A percentile compares a stretch with the other conserved stretches of the same genome.
Evolutionary conservation across 1,140 invertebrate species (phyloP).

Genomic region (Pantala flavescens): DNA sequence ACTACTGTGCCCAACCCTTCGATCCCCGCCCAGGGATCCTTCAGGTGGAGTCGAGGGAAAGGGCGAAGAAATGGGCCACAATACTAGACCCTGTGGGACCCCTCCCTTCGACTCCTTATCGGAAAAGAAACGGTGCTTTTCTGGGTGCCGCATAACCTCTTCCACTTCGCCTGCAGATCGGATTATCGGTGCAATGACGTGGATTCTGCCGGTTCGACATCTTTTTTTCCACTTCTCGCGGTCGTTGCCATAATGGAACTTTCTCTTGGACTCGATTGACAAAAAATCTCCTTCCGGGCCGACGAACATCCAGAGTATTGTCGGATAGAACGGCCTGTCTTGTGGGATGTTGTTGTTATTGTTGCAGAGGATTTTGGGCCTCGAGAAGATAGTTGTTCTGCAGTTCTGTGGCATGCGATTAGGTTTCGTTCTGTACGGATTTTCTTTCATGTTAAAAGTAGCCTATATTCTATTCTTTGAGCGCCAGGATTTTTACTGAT

Average conservation of each 20-base stretch:
- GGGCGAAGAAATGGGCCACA: constrained; percentile 2
- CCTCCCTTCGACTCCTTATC: not conserved
- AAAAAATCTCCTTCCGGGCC: not conserved
- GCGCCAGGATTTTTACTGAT: too few species aligned
- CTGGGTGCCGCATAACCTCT: not conserved
- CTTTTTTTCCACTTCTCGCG: not conserved
- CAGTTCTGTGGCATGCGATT: not conserved
- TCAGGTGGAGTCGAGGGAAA: not conserved
- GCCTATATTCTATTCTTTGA: too few species aligned
- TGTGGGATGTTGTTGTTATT: not conserved
- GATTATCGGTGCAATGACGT: constrained; percentile 4
- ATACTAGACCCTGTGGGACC: not conserved
- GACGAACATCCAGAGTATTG: not conserved
- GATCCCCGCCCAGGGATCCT: not conserved
- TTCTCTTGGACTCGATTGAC: not conserved
- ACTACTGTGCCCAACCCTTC: not conserved
- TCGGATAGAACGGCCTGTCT: not conserved
- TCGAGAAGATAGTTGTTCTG: not conserved
- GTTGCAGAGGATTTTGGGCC: not conserved
- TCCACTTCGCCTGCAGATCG: not conserved
- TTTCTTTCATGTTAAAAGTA: too few species aligned
- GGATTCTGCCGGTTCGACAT: not conserved
- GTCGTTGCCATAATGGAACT: not conserved
- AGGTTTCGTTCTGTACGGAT: too few species aligned
- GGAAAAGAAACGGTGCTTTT: not conserved